phyloP scores from a whole-genome alignment of 2,797 vertebrate genomes.

The Podargus strigoides region DNA sequence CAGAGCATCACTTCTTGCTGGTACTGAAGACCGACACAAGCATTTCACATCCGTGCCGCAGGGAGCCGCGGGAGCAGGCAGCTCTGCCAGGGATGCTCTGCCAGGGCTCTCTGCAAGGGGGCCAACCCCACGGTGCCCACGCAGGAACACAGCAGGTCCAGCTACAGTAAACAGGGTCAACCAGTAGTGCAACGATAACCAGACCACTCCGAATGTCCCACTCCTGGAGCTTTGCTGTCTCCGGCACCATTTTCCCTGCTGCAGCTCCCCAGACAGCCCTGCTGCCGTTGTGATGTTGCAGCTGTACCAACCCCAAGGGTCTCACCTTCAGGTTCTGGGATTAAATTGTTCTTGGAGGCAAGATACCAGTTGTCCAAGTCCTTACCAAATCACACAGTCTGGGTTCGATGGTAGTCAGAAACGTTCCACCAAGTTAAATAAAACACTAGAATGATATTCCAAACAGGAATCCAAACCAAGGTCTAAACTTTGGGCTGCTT shows the following conservation, averaged over 20 bases:
- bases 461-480: background rate
- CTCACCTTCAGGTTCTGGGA: background rate
- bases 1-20: background rate
- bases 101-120: background rate
- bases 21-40: background rate
- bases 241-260: background rate
- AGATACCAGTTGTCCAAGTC: background rate
- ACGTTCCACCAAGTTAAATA: background rate
- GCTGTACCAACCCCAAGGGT: background rate
- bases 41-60: fast-evolving
- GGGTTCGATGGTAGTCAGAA: background rate
- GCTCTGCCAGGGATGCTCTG: background rate
- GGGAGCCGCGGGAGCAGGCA: background rate
- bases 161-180: background rate
- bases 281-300: fast-evolving
- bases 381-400: background rate
- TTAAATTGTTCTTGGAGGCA: background rate
- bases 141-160: background rate
- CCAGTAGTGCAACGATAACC: background rate
- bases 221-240: background rate
- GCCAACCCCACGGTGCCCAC: background rate
- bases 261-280: background rate
- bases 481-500: background rate
- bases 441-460: background rate
- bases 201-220: background rate